Evolutionary conservation across 2,888 invertebrate genomes (phyloP), one percentile per base, ranked within the genome.

Genomic region (Synanthedon formicaeformis): DNA sequence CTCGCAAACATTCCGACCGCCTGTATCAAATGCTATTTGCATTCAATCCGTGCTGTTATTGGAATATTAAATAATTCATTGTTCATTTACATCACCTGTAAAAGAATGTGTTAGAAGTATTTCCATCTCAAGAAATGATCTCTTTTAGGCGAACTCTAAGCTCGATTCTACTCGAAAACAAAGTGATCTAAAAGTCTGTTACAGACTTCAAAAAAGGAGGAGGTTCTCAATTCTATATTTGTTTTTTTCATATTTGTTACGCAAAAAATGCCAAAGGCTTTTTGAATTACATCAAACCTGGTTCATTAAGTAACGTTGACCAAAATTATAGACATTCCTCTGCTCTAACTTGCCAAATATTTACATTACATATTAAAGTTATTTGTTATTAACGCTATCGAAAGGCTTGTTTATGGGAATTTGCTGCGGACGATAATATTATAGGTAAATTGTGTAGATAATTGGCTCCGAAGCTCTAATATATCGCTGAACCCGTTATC

Each of bases 31-130:
- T 52, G 55, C 51, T 62, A 60, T 63, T 66, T 62, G 63, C 58
- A 56, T 61, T 60, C 60, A 60, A 61, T 63, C 59, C 56, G 56
- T 41, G 51, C 56, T 53, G 57, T 59, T 63, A 64, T 64, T 65
- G 59, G 60, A 59, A 60, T 62, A 66, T 58, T 60, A 60, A 65
- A 67, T 64, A 62, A 62, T 64, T 59, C 60, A 23, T 13, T 45
- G 45, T 4, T 13, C 13, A 45, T 45, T 45, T 45, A 45, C n/a
- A 45, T 45, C 45, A 13, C 5, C 13, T 12, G 13, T 45, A 34
- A 8, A 3, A 8, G 10, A 2, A 34, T 27, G 27, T 27, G 27
- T 27, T 27, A 27, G 6, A 27, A 8, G 27, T 27, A 27, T 27
- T 27, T 27, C 27, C 6, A 34, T 10, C 34, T 34, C 34, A 34